phyloP scores from a whole-genome alignment of 2,113 vertebrate species.

The Rhinopithecus roxellana region DNA sequence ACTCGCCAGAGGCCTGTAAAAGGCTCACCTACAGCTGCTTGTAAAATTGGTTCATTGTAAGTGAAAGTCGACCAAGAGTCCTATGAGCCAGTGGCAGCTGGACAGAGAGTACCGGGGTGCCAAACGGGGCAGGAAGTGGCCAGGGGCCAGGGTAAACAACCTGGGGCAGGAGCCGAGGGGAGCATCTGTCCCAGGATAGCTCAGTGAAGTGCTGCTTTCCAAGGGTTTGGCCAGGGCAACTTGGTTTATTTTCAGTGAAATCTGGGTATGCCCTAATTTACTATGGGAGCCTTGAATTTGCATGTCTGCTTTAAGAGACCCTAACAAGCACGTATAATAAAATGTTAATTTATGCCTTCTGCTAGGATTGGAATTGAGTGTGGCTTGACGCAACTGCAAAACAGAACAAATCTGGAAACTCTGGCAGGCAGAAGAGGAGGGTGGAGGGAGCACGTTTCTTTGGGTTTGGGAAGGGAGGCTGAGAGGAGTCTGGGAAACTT shows the following conservation, averaged over 20 bases:
- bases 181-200: slow-evolving; percentile 57
- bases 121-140: slow-evolving; percentile 64
- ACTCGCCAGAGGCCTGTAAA: slow-evolving; percentile 43
- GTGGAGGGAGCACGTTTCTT: slow-evolving; percentile 27
- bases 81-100: slow-evolving; percentile 56
- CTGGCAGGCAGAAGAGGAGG: slow-evolving; percentile 63
- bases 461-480: not conserved
- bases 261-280: slow-evolving; percentile 63
- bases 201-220: slow-evolving; percentile 57
- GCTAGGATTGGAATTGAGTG: slow-evolving; percentile 56
- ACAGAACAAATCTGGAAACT: slow-evolving; percentile 73
- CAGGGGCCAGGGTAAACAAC: slow-evolving; percentile 62
- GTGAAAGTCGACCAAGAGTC: slow-evolving; percentile 55
- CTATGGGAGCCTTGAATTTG: slow-evolving; percentile 60
- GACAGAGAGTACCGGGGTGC: not conserved
- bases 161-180: slow-evolving; percentile 36
- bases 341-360: slow-evolving; percentile 79
- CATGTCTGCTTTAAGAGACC: slow-evolving; percentile 74
- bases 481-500: slow-evolving; percentile 34
- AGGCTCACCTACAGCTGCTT: slow-evolving; percentile 69
- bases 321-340: slow-evolving; percentile 66
- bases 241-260: slow-evolving; percentile 65
- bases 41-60: slow-evolving; percentile 65
- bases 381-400: slow-evolving; percentile 69
- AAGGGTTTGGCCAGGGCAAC: slow-evolving; percentile 61